phyloP scores from a whole-genome alignment of 1,140 invertebrate genomes.

The Neodiprion fabricii region DNA sequence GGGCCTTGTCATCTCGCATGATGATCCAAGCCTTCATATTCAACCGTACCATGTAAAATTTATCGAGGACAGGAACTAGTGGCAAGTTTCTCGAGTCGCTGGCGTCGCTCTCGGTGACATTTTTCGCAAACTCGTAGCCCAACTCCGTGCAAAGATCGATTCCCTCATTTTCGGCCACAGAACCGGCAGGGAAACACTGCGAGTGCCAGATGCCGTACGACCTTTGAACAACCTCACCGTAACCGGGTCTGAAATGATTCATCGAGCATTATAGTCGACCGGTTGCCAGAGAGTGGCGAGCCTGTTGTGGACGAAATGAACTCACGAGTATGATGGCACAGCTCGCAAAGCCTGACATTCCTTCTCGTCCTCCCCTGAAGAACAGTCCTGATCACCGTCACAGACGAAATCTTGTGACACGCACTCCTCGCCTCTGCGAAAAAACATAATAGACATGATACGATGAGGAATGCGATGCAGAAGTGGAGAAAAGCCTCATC shows the following conservation, averaged over 20 bases:
- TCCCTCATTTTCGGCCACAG: slow-evolving; percentile 26
- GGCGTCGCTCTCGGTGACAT: neutral
- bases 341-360: slow-evolving; percentile 54
- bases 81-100: neutral
- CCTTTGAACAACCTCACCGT: slow-evolving; percentile 63
- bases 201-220: slow-evolving; percentile 67
- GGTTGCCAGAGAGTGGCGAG: neutral
- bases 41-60: slow-evolving; percentile 43
- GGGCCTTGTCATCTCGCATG: slow-evolving; percentile 34
- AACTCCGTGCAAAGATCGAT: slow-evolving; percentile 34
- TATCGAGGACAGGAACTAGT: slow-evolving; percentile 27
- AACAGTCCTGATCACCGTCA: slow-evolving; percentile 74
- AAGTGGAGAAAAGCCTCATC: slow-evolving; percentile 6
- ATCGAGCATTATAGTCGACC: neutral
- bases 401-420: slow-evolving; percentile 75
- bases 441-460: neutral
- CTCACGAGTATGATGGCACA: slow-evolving; percentile 35
- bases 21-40: slow-evolving; percentile 34
- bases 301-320: slow-evolving; percentile 10
- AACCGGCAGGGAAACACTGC: slow-evolving; percentile 59
- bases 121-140: slow-evolving; percentile 24
- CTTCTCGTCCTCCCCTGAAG: slow-evolving; percentile 72
- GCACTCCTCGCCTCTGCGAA: slow-evolving; percentile 52
- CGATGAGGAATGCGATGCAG: neutral
- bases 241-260: slow-evolving; percentile 49